phyloP scores from a whole-genome alignment of 2,797 vertebrate genomes.

The Diplodus sargus region DNA sequence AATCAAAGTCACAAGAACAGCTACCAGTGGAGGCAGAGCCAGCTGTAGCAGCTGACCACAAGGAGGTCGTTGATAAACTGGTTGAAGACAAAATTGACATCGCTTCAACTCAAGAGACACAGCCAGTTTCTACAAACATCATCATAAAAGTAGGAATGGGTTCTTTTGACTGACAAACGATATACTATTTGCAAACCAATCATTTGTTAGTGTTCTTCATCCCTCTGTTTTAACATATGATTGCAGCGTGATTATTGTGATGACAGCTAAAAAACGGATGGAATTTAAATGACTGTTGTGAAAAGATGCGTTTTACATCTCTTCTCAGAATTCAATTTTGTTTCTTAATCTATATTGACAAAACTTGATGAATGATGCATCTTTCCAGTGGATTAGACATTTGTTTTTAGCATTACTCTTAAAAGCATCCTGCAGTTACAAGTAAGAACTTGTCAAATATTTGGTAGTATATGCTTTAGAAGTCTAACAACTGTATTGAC shows the following conservation, averaged over 20 bases:
- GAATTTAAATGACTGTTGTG: neutral
- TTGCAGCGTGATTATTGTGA: neutral
- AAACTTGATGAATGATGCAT: neutral
- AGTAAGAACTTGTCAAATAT: neutral
- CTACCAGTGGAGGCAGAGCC: constrained; percentile 30
- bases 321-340: neutral
- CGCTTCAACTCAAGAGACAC: constrained; percentile 32
- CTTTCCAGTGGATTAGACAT: neutral
- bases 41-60: constrained; percentile 32
- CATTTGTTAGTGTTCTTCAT: neutral
- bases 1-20: constrained; percentile 50
- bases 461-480: neutral
- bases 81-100: constrained; percentile 40
- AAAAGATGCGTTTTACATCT: too few species aligned
- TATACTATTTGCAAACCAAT: neutral
- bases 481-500: neutral
- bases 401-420: neutral
- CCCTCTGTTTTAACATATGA: neutral
- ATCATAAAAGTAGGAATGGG: constrained; percentile 55
- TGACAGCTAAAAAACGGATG: neutral
- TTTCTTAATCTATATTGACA: neutral
- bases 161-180: neutral
- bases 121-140: constrained; percentile 33
- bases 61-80: constrained; percentile 37
- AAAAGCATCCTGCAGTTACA: neutral